Evolutionary conservation across 2,113 vertebrate genomes (phyloP), one percentile per base, ranked within the genome.

Genomic region (Edolisoma coerulescens): DNA sequence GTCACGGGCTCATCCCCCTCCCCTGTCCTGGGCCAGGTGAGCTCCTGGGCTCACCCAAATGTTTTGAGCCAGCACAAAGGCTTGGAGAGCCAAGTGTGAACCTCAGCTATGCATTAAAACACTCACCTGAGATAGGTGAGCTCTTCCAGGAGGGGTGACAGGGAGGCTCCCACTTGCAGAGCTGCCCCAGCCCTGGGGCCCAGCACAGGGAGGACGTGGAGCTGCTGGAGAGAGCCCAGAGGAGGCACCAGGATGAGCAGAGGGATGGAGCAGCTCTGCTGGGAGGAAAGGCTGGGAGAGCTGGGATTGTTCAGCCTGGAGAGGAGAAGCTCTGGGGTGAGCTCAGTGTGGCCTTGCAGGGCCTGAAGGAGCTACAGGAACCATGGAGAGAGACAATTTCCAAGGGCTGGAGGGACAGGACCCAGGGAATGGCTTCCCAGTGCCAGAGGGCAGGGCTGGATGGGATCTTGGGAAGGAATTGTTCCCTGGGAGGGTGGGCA

Each of bases 1-100:
- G 98, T 99, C 93, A 99, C 99, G 1, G 99, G 99, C 54, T 99
- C 99, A 33, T 99, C 99, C 16, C 99, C 99, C 0, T 99, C 99
- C 56, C 99, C 99, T 22, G 99, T 99, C 11, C 97, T 99, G 42
- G 99, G 99, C 95, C 99, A 99, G 99, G 99, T 99, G 97, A 97
- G 95, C 79, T 54, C 21, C 15, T 59, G 11, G 47, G 5, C 57
- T 47, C 27, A 18, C 45, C 63, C 54, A 47, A 18, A 12, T 3
- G 30, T 2, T 49, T n/a, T 33, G 24, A 77, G 60, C 17, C 44
- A 50, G 9, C n/a, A 49, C 45, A 49, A 26, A 20, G 3, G 2
- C 82, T 54, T 35, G 41, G 8, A 52, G 78, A 60, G 49, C 14
- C 2, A 37, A 64, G 37, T 18, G 37, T 5, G 39, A 79, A 15